Evolutionary conservation across 1,140 invertebrate genomes (phyloP).

Genomic region (Lasioglossum baleicum): DNA sequence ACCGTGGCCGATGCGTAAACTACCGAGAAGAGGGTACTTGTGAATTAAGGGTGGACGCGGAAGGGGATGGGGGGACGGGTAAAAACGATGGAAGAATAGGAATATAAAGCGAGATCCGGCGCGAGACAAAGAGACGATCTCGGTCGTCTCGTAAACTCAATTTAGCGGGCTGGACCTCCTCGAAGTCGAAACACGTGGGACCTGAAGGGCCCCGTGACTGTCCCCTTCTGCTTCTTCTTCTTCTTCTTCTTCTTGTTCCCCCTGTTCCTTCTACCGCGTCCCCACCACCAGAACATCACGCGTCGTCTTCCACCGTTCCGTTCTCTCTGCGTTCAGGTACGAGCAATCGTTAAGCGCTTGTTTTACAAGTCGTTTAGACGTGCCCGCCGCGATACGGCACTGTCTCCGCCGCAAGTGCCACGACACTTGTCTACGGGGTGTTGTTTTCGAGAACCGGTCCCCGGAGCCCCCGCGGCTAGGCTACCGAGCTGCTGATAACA

Average conservation of each 20-base stretch:
- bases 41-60: conserved; percentile 48
- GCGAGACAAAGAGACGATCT: conserved; percentile 31
- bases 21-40: conserved; percentile 39
- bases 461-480: neutral
- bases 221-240: too few species aligned
- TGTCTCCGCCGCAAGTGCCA: conserved; percentile 63
- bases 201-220: conserved; percentile 14
- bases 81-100: conserved; percentile 48
- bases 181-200: conserved; percentile 63
- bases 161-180: conserved; percentile 76
- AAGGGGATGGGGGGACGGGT: conserved; percentile 1
- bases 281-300: conserved; percentile 7
- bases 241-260: neutral
- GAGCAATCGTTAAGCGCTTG: conserved; percentile 78
- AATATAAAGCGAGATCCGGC: conserved; percentile 49
- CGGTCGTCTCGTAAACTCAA: conserved; percentile 74
- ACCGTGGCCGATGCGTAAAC: conserved; percentile 49
- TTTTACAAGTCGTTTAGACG: conserved; percentile 79
- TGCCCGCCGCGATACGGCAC: conserved; percentile 70
- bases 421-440: conserved; percentile 68
- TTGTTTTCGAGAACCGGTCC: conserved; percentile 71
- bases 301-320: neutral
- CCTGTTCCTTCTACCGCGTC: neutral
- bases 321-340: conserved; percentile 51
- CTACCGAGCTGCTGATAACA: conserved; percentile 68